Base-by-base conservation (phyloP, 1,140 invertebrate genomes). In the Ditylenchus dipsaci region DNA sequence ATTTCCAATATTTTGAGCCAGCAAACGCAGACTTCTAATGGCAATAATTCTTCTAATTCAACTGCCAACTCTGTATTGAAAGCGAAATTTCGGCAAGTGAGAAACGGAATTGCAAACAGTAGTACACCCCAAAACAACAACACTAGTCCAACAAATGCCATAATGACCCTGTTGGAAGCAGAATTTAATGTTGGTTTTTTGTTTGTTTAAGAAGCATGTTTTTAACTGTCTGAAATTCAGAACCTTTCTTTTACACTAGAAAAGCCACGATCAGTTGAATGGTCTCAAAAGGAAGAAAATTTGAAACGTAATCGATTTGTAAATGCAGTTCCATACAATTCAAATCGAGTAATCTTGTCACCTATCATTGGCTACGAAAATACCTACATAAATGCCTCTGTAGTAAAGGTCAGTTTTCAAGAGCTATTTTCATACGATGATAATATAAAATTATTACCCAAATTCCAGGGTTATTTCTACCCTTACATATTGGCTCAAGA, bases 401-500 rank as follows among this genome's bases (percentile, higher is more conserved):
- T 63, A 1, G 58, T 78, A 23, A 79, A 80, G 63, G 74, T 77
- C n/a, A n/a, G n/a, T n/a, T n/a, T n/a, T n/a, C n/a, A n/a, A n/a
- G 33, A 17, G 27, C 33, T 19, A 13, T 15, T 33, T 27, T 60
- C n/a, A n/a, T n/a, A n/a, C 1, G 13, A 65, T 1, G n/a, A 19
- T 60, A 30, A 0, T 63, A 33, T 65, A 62, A 8, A 38, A 19
- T 67, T 60, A 27, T 63, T 47, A 47, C 21, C 45, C 21, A 47
- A 47, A 71, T n/a, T n/a, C n/a, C 30, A 78, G 75, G 80, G 80
- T 13, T 78, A 82, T 53, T 82, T 82, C 61, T 76, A 77, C 60
- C 75, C 77, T 15, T 82, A 77, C 27, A 83, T 82, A 53, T 62
- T 82, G 0, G 78, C 80, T 5, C 92, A 93, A 84, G 93, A 91